A percentile compares a stretch with the other conserved stretches of the same genome.
phyloP scores from a whole-genome alignment of 2,888 invertebrate genomes.

The Timandra comae region DNA sequence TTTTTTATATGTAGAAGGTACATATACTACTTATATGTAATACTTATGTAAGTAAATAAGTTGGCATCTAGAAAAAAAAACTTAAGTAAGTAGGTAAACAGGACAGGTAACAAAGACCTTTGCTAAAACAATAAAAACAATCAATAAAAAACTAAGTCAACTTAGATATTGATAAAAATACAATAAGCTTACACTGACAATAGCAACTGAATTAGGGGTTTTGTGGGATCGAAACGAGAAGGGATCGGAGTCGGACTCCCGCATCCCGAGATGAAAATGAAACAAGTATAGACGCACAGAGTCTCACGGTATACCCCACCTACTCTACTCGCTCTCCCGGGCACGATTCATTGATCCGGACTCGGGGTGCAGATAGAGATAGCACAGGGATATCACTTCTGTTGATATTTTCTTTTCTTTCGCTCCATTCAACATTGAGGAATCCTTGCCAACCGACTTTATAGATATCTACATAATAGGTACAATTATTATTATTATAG shows the following conservation, averaged over 20 bases:
- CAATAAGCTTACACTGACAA: neutral
- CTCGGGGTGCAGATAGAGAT: conserved; percentile 63
- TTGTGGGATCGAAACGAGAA: conserved; percentile 1
- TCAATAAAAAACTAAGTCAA: too few species aligned
- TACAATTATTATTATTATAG: neutral
- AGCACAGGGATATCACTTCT: conserved; percentile 31
- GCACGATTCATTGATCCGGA: conserved; percentile 76
- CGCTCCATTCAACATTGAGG: conserved; percentile 31
- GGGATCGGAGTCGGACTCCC: neutral
- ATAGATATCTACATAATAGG: neutral
- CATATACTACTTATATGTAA: too few species aligned
- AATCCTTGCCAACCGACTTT: neutral
- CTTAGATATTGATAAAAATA: too few species aligned
- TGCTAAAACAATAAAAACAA: too few species aligned
- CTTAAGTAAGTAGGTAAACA: too few species aligned
- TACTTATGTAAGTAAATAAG: too few species aligned
- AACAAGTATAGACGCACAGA: too few species aligned
- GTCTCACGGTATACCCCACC: conserved; percentile 19
- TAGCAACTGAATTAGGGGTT: neutral
- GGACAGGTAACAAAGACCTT: too few species aligned
- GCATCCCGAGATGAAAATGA: conserved; percentile 30
- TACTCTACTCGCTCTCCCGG: conserved; percentile 32
- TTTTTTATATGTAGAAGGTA: too few species aligned
- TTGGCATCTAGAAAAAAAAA: too few species aligned
- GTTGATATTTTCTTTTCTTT: conserved; percentile 27